Base-by-base conservation (phyloP, 2,888 invertebrate genomes). In the Protophormia terraenovae region DNA sequence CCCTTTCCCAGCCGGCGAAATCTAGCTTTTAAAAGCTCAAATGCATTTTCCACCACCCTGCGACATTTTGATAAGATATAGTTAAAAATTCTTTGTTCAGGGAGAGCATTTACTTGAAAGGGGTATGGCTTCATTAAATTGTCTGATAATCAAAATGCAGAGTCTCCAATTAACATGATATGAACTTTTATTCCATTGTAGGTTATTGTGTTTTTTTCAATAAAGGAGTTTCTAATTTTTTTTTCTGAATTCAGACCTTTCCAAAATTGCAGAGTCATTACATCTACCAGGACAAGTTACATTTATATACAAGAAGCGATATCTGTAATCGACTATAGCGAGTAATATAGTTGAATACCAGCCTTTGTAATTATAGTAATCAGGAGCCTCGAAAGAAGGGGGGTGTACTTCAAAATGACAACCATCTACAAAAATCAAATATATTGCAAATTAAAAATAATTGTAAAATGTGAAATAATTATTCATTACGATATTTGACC, bases 351-450 rank as follows among this genome's bases (percentile, higher is more conserved):
- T 50, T n/a, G 50, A n/a, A n/a, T n/a, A n/a, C n/a, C n/a, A n/a
- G n/a, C n/a, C n/a, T n/a, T n/a, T n/a, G n/a, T n/a, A n/a, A 67
- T 2, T 50, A 12, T 35, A 35, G 8, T 35, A 35, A 8, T 35
- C 35, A 6, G 35, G 4, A 35, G 35, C 4, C 8, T 35, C 67
- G 32, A 50, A 1, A 14, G 47, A 16, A 4, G 47, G 41, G n/a
- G 77, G 58, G 5, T 47, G 27, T 16, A 72, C 35, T 45, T 83
- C 83, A 77, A 77, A 64, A 58, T 77, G 83, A 22, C 72, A n/a
- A 82, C n/a, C n/a, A n/a, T 27, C 72, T 66, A 66, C 78, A 35
- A 35, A 35, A 35, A 35, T 35, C 35, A 35, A 35, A 35, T 6
- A 35, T 8, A 35, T 35, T 8, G 10, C 35, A 10, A 6, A 35